A percentile compares a stretch with the other conserved stretches of the same genome.
These are phyloP conservation scores for Cephalopachus bancanus DNA, from an alignment of 2,797 vertebrate species.

Conservation along the genomic window DNA sequence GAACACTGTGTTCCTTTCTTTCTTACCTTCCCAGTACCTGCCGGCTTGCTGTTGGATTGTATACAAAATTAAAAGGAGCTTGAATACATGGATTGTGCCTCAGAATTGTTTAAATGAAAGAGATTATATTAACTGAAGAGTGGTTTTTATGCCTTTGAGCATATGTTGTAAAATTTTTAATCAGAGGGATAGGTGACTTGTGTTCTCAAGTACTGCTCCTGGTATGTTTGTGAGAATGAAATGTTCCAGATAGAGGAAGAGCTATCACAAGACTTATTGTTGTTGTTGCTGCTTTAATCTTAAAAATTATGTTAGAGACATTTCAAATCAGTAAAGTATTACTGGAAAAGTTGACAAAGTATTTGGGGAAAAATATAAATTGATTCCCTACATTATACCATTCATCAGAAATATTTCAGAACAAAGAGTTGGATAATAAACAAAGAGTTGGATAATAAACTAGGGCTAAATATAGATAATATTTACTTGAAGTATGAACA, in stretches of 20 bases:
- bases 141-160: conserved; percentile 25
- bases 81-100: not conserved
- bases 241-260: conserved; percentile 14
- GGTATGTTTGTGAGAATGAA: conserved; percentile 22
- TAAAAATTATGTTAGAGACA: not conserved
- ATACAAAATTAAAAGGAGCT: conserved; percentile 43
- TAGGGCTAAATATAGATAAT: not conserved
- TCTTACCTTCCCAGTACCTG: not conserved
- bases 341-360: not conserved
- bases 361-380: conserved; percentile 38
- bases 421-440: not conserved
- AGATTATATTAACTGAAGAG: not conserved
- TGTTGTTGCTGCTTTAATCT: not conserved
- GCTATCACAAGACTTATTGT: not conserved
- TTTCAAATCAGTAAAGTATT: conserved; percentile 26
- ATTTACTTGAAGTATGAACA: not conserved
- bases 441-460: not conserved
- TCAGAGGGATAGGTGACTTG: not conserved
- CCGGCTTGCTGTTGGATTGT: conserved; percentile 25
- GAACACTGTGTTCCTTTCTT: not conserved
- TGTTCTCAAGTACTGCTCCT: conserved; percentile 7
- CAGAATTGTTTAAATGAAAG: conserved; percentile 47
- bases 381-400: not conserved
- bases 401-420: conserved; percentile 34
- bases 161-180: conserved; percentile 10